phyloP scores from a whole-genome alignment of 2,797 vertebrate species.

The Karalla daura region DNA sequence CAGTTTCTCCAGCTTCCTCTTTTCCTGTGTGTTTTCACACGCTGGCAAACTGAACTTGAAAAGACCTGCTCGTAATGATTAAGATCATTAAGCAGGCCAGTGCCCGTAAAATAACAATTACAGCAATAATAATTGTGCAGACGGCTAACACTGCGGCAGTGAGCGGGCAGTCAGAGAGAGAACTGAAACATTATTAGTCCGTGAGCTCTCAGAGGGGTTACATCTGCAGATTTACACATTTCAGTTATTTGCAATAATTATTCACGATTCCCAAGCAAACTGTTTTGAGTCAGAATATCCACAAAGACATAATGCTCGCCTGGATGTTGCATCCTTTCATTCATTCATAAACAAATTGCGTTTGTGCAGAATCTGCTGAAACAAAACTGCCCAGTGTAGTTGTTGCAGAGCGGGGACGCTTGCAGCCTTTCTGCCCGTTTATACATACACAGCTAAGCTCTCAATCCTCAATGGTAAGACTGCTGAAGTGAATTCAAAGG shows the following conservation, averaged over 20 bases:
- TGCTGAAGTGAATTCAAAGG: constrained; percentile 37
- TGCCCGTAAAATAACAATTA: constrained; percentile 39
- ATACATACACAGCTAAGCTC: constrained; percentile 27
- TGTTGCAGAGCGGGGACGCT: constrained; percentile 11
- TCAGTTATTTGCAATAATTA: constrained; percentile 1
- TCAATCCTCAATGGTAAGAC: constrained; percentile 7
- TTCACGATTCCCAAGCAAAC: background rate
- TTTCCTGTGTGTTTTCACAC: constrained; percentile 3
- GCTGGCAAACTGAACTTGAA: constrained; percentile 32
- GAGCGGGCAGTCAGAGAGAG: constrained; percentile 3
- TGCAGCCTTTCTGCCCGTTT: background rate
- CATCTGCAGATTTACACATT: background rate
- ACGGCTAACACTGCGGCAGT: constrained; percentile 14
- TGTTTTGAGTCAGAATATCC: background rate
- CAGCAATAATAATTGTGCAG: constrained; percentile 34
- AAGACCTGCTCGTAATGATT: constrained; percentile 34
- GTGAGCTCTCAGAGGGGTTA: too few relatives aligned
- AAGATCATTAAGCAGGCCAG: constrained; percentile 31
- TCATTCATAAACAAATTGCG: background rate
- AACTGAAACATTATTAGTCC: background rate
- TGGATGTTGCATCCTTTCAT: background rate
- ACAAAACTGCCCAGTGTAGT: background rate
- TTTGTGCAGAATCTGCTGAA: constrained; percentile 6
- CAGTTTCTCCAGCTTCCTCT: background rate
- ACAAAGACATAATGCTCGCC: constrained; percentile 13